A percentile compares a stretch with the other conserved stretches of the same genome.
phyloP scores from a whole-genome alignment of 2,113 vertebrate species.

The Salvator merianae region DNA sequence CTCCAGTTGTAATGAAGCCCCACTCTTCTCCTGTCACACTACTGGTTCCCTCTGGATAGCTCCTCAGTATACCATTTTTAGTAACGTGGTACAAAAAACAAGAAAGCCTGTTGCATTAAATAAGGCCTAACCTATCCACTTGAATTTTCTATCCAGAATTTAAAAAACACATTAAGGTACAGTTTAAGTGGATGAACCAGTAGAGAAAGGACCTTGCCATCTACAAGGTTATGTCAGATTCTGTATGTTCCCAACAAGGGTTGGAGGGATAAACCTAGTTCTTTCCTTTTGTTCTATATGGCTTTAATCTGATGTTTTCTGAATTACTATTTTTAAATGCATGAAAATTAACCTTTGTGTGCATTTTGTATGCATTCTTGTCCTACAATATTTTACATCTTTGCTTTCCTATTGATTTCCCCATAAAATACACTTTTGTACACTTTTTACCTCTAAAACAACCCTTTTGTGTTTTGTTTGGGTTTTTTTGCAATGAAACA shows the following conservation, averaged over 20 bases:
- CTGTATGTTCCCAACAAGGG: neutral
- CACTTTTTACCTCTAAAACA: no score
- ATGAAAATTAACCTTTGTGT: no score
- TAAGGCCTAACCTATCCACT: neutral
- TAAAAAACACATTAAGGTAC: neutral
- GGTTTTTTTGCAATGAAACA: no score
- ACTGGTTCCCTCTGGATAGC: neutral
- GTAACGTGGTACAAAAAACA: neutral
- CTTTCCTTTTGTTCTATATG: neutral
- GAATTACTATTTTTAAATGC: no score
- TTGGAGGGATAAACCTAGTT: neutral
- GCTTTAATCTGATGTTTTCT: neutral
- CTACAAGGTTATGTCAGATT: neutral
- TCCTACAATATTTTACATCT: no score
- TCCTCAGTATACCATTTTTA: neutral
- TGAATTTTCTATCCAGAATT: neutral
- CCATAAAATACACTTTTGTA: no score
- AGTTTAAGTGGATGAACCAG: neutral
- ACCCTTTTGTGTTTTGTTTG: no score
- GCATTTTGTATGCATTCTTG: no score
- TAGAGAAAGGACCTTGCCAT: neutral
- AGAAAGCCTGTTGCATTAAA: neutral
- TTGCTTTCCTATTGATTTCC: no score
- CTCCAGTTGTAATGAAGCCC: neutral
- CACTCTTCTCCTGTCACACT: neutral